These are phyloP conservation scores for Hofmannophila pseudospretella DNA, from an alignment of 2,888 invertebrate species.

Conservation along the genomic window DNA sequence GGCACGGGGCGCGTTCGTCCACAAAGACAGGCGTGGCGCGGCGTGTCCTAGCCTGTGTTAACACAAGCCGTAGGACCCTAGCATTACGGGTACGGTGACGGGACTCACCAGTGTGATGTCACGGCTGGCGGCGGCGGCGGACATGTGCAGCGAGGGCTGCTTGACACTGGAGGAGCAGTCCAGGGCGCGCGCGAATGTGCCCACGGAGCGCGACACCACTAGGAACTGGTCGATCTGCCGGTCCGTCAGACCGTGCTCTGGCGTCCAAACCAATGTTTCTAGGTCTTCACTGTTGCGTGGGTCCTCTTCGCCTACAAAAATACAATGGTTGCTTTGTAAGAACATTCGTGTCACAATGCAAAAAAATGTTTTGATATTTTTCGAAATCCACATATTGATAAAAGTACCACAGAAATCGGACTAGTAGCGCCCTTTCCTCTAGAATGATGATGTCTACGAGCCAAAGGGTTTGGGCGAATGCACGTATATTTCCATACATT, in stretches of 20 bases:
- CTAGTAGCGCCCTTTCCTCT: too few relatives aligned
- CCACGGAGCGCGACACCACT: conserved; percentile 95
- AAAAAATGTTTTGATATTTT: too few relatives aligned
- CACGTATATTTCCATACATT: too few relatives aligned
- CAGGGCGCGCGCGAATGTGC: conserved; percentile 98
- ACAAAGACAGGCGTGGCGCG: too few relatives aligned
- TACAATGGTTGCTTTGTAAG: neutral
- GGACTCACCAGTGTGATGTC: conserved; percentile 96
- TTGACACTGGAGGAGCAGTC: conserved; percentile 99
- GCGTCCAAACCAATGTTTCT: conserved; percentile 97
- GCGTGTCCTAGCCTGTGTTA: too few relatives aligned
- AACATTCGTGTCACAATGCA: too few relatives aligned
- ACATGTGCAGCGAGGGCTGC: conserved; percentile 99
- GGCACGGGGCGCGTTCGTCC: too few relatives aligned
- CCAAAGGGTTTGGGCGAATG: too few relatives aligned
- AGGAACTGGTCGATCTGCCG: conserved; percentile 99
- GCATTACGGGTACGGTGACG: too few relatives aligned
- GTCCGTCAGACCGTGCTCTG: conserved; percentile 93
- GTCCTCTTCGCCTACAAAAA: conserved; percentile 78
- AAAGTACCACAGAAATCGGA: too few relatives aligned
- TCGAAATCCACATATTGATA: too few relatives aligned
- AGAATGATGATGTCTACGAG: neutral
- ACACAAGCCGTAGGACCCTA: too few relatives aligned
- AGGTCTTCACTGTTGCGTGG: conserved; percentile 85
- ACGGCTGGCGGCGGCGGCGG: conserved; percentile 98